Evolutionary conservation across 2,797 vertebrate genomes (phyloP).

Genomic region (Lutjanus campechanus): DNA sequence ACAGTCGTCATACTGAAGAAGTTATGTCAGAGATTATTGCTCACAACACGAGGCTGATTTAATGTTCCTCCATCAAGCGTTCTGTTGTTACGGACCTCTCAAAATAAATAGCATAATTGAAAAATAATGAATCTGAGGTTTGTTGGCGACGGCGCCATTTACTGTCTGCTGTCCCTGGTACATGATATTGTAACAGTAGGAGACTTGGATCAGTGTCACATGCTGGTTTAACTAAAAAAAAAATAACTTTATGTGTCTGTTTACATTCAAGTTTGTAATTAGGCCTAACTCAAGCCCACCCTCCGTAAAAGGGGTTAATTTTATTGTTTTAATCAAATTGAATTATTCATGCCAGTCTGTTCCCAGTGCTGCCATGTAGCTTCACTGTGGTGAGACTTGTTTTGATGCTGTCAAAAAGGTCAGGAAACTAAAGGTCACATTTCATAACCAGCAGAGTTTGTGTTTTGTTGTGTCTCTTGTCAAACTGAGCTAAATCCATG

Average conservation of each 20-base stretch:
- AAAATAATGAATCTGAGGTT: constrained; percentile 22
- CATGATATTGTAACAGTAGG: constrained; percentile 4
- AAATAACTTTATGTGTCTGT: neutral
- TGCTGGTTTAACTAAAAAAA: neutral
- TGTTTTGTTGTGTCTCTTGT: neutral
- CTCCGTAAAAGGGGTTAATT: neutral
- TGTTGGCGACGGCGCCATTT: neutral
- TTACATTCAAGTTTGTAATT: constrained; percentile 11
- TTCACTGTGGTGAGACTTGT: constrained; percentile 11
- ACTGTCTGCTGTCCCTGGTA: neutral
- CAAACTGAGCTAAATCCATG: neutral
- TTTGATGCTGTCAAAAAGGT: neutral
- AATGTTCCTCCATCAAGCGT: neutral
- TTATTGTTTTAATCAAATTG: neutral
- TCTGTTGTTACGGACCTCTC: constrained; percentile 8
- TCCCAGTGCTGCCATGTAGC: neutral
- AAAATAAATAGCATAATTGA: constrained; percentile 7
- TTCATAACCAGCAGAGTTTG: neutral
- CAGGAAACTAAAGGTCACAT: constrained; percentile 4
- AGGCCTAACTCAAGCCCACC: neutral
- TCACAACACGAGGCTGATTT: neutral
- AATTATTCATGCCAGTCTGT: neutral
- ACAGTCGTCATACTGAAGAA: neutral
- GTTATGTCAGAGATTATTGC: neutral
- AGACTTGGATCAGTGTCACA: neutral